Percentiles rank a stretch among this genome's conserved stretches.
phyloP scores from a whole-genome alignment of 1,140 invertebrate species.

The Eriosoma lanigerum region DNA sequence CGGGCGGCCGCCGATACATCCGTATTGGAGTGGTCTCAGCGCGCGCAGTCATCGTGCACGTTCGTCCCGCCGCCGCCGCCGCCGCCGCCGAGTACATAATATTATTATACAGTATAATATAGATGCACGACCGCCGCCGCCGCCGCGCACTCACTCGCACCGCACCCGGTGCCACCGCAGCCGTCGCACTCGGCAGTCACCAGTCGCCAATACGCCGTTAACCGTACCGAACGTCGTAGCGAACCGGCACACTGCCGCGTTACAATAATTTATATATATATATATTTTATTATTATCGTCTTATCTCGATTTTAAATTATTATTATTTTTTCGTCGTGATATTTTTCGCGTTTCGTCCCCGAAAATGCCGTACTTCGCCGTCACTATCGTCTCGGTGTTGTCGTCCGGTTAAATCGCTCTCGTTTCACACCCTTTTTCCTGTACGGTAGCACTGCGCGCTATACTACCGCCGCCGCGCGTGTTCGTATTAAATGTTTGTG shows the following conservation, averaged over 20 bases:
- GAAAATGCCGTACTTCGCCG: background rate
- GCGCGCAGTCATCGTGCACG: conserved; percentile 48
- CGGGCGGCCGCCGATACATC: conserved; percentile 23
- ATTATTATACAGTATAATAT: background rate
- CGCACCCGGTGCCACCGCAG: conserved; percentile 2
- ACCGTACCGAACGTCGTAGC: background rate
- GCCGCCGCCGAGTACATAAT: background rate
- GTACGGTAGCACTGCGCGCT: too few relatives aligned
- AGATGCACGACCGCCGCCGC: conserved; percentile 27
- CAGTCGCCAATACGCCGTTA: conserved; percentile 23
- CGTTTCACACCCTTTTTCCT: background rate
- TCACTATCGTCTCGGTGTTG: background rate
- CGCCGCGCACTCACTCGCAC: background rate
- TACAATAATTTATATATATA: too few relatives aligned
- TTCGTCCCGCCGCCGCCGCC: conserved; percentile 24
- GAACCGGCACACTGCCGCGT: background rate
- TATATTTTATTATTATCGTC: too few relatives aligned
- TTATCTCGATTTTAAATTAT: too few relatives aligned
- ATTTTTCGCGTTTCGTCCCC: background rate
- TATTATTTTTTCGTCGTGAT: too few relatives aligned
- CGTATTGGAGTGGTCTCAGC: conserved; percentile 25
- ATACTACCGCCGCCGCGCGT: background rate
- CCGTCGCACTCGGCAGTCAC: background rate
- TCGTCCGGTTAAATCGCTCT: background rate
- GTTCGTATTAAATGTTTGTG: conserved; percentile 21